phyloP scores from a whole-genome alignment of 2,888 invertebrate genomes.

The Ethmia dodecea region DNA sequence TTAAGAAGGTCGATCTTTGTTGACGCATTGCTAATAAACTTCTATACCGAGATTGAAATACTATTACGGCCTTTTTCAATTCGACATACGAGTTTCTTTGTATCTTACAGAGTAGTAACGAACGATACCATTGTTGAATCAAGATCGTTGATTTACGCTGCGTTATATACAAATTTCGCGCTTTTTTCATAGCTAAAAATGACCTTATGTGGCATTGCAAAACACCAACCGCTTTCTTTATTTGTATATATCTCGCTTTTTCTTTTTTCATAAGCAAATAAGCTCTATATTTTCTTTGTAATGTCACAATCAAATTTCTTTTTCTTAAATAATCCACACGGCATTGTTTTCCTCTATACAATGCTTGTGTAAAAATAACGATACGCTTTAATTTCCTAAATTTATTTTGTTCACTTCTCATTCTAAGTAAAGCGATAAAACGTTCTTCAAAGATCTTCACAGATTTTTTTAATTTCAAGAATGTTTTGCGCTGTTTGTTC shows the following conservation, averaged over 20 bases:
- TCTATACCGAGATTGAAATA: constrained; percentile 55
- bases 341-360: constrained; percentile 56
- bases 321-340: constrained; percentile 45
- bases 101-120: constrained; percentile 24
- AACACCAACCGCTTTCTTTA: constrained; percentile 47
- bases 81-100: constrained; percentile 23
- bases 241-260: constrained; percentile 44
- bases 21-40: constrained; percentile 46
- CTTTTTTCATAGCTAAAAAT: constrained; percentile 36
- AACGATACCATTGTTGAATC: constrained; percentile 37
- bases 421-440: constrained; percentile 42
- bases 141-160: constrained; percentile 35
- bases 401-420: constrained; percentile 43
- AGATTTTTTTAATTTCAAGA: constrained; percentile 35
- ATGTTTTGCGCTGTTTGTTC: constrained; percentile 33
- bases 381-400: constrained; percentile 43
- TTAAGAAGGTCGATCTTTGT: constrained; percentile 32
- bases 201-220: constrained; percentile 73
- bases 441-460: constrained; percentile 34
- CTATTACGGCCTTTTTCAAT: constrained; percentile 31
- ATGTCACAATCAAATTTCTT: constrained; percentile 40
- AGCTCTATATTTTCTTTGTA: constrained; percentile 74
- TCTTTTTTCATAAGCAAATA: constrained; percentile 45
- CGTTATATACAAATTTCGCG: constrained; percentile 30
- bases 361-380: constrained; percentile 62